These are phyloP conservation scores for Protosalanx chinensis DNA, from an alignment of 2,797 vertebrate species.

Conservation along the genomic window DNA sequence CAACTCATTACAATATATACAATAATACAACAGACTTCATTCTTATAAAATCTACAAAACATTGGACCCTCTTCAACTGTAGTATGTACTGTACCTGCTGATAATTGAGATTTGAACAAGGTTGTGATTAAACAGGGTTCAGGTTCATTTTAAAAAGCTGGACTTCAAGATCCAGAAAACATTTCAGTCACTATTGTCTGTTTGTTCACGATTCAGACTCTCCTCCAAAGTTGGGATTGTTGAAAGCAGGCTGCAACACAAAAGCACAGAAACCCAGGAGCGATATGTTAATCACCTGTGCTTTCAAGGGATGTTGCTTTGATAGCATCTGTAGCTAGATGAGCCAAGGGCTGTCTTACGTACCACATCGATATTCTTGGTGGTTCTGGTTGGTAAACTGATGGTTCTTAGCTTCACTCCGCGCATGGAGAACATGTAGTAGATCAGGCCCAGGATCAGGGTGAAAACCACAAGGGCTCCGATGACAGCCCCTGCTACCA, in stretches of 20 bases:
- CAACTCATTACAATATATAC: constrained; percentile 41
- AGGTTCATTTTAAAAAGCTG: not conserved
- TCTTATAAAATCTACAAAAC: constrained; percentile 5
- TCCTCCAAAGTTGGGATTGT: constrained; percentile 71
- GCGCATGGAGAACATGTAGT: constrained; percentile 59
- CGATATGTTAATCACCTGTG: not conserved
- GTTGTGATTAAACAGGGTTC: not conserved
- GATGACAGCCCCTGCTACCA: constrained; percentile 55
- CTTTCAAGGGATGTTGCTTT: not conserved
- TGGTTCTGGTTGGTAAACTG: constrained; percentile 43
- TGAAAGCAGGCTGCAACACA: constrained; percentile 68
- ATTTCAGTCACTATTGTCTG: not conserved
- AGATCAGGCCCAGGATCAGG: constrained; percentile 57
- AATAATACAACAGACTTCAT: constrained; percentile 21
- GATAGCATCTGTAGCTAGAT: not conserved
- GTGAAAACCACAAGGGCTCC: constrained; percentile 42
- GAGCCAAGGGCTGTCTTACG: constrained; percentile 23
- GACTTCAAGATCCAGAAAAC: not conserved
- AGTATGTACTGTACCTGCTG: not conserved
- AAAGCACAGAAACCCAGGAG: constrained; percentile 13
- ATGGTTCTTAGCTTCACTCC: constrained; percentile 57
- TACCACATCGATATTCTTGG: constrained; percentile 57
- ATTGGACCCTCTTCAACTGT: not conserved
- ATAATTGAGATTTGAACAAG: constrained; percentile 24
- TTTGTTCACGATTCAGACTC: constrained; percentile 60